These are phyloP conservation scores for Drosophila longiperda DNA, from an alignment of 2,888 invertebrate species.

Conservation along the genomic window DNA sequence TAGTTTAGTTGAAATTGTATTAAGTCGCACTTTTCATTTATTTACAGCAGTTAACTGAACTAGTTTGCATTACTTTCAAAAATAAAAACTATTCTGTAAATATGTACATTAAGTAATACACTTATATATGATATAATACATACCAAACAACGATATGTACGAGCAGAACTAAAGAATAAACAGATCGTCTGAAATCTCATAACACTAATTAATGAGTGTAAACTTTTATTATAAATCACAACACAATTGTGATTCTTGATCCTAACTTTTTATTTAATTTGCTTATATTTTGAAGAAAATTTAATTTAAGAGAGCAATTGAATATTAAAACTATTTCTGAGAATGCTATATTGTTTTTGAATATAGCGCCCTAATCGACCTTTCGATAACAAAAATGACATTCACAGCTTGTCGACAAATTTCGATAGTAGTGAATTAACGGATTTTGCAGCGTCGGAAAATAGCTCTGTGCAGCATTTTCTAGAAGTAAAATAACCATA, in stretches of 20 bases:
- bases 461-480: not conserved
- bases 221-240: not conserved
- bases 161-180: constrained; percentile 35
- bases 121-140: constrained; percentile 19
- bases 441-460: not conserved
- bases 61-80: constrained; percentile 32
- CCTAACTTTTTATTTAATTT: no score
- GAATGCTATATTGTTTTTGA: not conserved
- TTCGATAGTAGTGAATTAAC: constrained; percentile 30
- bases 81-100: constrained; percentile 54
- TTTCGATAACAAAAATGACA: constrained; percentile 7
- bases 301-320: not conserved
- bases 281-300: no score
- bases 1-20: constrained; percentile 49
- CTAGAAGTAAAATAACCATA: not conserved
- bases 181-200: constrained; percentile 48
- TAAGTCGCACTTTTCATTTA: constrained; percentile 52
- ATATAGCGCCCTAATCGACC: not conserved
- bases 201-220: not conserved
- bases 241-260: not conserved
- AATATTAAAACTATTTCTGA: not conserved
- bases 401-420: constrained; percentile 2
- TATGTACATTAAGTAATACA: constrained; percentile 63
- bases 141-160: constrained; percentile 19
- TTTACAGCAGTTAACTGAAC: constrained; percentile 26